These are phyloP conservation scores for Ammodytes marinus DNA, from an alignment of 2,113 vertebrate species.

Conservation along the genomic window DNA sequence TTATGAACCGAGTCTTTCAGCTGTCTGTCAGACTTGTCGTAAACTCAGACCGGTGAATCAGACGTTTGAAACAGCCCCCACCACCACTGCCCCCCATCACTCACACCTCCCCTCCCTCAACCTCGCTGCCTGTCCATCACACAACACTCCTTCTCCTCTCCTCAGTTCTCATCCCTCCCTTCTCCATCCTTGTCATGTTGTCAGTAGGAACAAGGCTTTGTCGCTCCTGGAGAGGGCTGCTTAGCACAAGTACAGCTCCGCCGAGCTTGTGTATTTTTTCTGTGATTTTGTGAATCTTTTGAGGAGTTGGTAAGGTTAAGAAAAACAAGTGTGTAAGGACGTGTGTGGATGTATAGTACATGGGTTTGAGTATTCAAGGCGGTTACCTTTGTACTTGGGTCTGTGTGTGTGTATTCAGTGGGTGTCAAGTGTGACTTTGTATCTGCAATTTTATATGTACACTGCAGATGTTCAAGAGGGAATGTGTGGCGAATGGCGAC, in stretches of 20 bases:
- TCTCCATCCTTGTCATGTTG: conserved; percentile 66
- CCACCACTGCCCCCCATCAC: background rate
- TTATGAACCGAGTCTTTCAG: conserved; percentile 47
- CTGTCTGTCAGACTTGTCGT: conserved; percentile 53
- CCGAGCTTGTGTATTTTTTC: conserved; percentile 37
- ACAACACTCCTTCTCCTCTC: conserved; percentile 40
- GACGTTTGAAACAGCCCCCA: conserved; percentile 22
- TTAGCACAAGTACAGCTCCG: conserved; percentile 51
- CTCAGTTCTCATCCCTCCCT: conserved; percentile 46
- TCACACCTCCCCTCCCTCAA: conserved; percentile 11
- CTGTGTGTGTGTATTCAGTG: background rate
- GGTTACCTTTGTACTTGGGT: conserved; percentile 20
- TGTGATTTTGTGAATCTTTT: conserved; percentile 32
- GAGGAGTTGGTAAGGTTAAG: conserved; percentile 21
- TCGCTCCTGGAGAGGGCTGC: conserved; percentile 60
- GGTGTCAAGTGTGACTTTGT: background rate
- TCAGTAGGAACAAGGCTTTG: conserved; percentile 65
- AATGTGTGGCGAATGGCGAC: background rate
- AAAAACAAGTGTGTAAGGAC: background rate
- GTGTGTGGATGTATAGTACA: background rate
- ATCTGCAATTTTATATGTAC: conserved; percentile 7
- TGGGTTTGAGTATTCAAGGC: background rate
- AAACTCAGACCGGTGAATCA: conserved; percentile 25
- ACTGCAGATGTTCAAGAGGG: conserved; percentile 18
- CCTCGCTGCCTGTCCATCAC: conserved; percentile 44